Percentiles rank a stretch among this genome's conserved stretches.
Conservation (phyloP, 1,140 invertebrate species). For the Heliconius congener region DNA sequence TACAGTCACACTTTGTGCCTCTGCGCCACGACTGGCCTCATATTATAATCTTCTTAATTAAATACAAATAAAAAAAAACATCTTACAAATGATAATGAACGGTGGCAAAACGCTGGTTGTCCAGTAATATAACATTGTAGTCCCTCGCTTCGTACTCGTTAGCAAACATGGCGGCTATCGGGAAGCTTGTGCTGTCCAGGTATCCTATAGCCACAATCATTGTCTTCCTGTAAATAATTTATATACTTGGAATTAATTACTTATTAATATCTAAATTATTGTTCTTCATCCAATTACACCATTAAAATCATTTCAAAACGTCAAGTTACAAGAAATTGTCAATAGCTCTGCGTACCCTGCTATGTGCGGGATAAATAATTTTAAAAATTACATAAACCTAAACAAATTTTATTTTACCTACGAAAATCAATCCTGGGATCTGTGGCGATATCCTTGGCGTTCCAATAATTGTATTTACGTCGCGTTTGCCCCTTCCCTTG, state of each 20-base stretch:
- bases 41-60: too few species aligned
- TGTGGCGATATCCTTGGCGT: slow-evolving; percentile 57
- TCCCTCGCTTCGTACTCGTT: slow-evolving; percentile 60
- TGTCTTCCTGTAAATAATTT: slow-evolving; percentile 50
- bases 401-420: slow-evolving; percentile 33
- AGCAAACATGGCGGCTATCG: slow-evolving; percentile 60
- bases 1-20: too few species aligned
- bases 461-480: slow-evolving; percentile 64
- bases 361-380: too few species aligned
- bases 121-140: slow-evolving; percentile 67
- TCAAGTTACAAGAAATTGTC: too few species aligned
- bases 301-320: too few species aligned
- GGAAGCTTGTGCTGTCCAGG: slow-evolving; percentile 65
- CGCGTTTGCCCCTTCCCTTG: slow-evolving; percentile 55
- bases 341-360: too few species aligned
- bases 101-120: slow-evolving; percentile 69
- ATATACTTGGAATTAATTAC: neutral
- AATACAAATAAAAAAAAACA: neutral
- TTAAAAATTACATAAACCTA: neutral
- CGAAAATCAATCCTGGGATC: slow-evolving; percentile 66
- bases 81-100: slow-evolving; percentile 72
- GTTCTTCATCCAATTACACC: too few species aligned
- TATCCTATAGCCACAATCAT: slow-evolving; percentile 64
- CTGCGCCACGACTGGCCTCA: too few species aligned
- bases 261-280: neutral